Conservation (phyloP, 2,797 vertebrate genomes). For the Galaxias olidus region DNA sequence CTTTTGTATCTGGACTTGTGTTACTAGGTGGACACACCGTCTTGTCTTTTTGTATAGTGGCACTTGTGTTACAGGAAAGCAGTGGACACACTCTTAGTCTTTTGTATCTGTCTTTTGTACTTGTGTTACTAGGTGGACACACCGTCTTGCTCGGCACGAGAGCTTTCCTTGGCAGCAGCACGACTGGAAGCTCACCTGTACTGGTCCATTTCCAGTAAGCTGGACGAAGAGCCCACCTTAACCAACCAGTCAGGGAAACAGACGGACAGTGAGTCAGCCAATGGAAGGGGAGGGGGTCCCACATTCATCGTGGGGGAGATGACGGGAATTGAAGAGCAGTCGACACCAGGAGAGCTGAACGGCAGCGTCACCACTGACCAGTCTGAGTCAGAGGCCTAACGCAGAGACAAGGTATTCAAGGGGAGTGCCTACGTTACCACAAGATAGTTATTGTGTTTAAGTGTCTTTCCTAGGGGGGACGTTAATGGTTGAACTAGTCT, state of each 20-base stretch:
- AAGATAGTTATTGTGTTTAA: slow-evolving; percentile 47
- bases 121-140: slow-evolving; percentile 79
- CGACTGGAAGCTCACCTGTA: slow-evolving; percentile 88
- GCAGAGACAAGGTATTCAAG: slow-evolving; percentile 57
- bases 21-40: slow-evolving; percentile 84
- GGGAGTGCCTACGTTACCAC: slow-evolving; percentile 43
- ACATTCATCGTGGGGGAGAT: slow-evolving; percentile 71
- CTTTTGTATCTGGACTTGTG: no score
- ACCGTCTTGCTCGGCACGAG: slow-evolving; percentile 86
- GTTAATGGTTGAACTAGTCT: slow-evolving; percentile 41
- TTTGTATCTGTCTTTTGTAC: no score
- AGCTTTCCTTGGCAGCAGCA: slow-evolving; percentile 83
- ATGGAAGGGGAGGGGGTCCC: slow-evolving; percentile 61
- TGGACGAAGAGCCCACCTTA: slow-evolving; percentile 84
- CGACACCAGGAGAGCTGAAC: slow-evolving; percentile 75
- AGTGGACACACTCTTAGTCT: no score
- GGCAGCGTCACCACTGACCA: slow-evolving; percentile 78
- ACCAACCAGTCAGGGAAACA: slow-evolving; percentile 57
- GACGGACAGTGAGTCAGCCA: slow-evolving; percentile 55
- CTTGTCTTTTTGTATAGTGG: no score
- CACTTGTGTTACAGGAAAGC: no score
- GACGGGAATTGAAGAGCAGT: slow-evolving; percentile 73
- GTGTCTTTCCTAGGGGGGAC: slow-evolving; percentile 50
- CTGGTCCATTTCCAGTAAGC: slow-evolving; percentile 91
- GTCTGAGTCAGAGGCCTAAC: slow-evolving; percentile 78